Conservation (phyloP, 2,113 vertebrate species). For the Butorides virescens region DNA sequence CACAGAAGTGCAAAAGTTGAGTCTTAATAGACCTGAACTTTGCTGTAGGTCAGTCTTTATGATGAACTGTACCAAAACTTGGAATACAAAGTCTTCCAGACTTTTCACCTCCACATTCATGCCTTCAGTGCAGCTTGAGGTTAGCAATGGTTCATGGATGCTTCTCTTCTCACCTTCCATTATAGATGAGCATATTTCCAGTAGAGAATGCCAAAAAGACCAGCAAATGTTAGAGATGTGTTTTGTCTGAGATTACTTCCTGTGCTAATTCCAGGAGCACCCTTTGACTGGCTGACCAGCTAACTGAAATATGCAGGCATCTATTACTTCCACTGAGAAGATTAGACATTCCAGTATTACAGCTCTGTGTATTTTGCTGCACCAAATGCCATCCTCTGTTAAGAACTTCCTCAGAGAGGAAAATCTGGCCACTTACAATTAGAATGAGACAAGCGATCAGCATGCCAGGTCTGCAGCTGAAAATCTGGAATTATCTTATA, state of each 20-base stretch:
- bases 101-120: background rate
- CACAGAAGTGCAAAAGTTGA: background rate
- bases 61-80: background rate
- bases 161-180: background rate
- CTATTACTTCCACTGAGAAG: background rate
- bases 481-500: slow-evolving; percentile 59
- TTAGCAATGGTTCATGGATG: background rate
- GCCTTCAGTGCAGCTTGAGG: background rate
- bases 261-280: background rate
- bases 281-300: background rate
- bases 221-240: background rate
- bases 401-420: slow-evolving; percentile 33
- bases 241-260: slow-evolving; percentile 34
- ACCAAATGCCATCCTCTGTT: slow-evolving; percentile 45
- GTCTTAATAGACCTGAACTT: background rate
- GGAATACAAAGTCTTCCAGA: background rate
- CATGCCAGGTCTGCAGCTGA: slow-evolving; percentile 46
- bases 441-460: slow-evolving; percentile 24
- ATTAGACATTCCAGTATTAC: slow-evolving; percentile 9
- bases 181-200: background rate
- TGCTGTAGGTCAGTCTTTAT: background rate
- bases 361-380: background rate
- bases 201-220: background rate
- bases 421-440: slow-evolving; percentile 20
- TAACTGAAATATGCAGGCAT: background rate